A percentile compares a stretch with the other conserved stretches of the same genome.
phyloP scores from a whole-genome alignment of 2,888 invertebrate species.

The Drosophila macrothrix region DNA sequence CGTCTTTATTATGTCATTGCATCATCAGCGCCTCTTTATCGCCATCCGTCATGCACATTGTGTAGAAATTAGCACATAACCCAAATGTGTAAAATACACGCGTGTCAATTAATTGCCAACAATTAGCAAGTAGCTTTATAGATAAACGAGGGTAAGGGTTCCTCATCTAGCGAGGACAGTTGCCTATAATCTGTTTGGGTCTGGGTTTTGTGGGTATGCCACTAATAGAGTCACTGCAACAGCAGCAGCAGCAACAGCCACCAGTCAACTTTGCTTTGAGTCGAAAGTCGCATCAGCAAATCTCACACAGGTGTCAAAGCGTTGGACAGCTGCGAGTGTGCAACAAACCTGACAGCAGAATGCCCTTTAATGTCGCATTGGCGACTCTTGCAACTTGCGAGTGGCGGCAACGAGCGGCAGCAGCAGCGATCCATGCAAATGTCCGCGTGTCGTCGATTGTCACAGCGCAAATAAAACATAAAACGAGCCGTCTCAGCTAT shows the following conservation, averaged over 20 bases:
- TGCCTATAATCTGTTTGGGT: conserved; percentile 19
- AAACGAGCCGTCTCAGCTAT: conserved; percentile 73
- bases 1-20: conserved; percentile 80
- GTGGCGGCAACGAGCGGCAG: conserved; percentile 27
- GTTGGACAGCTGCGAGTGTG: conserved; percentile 68
- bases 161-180: not conserved
- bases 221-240: conserved; percentile 48
- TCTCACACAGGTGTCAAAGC: conserved; percentile 78
- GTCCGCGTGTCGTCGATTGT: conserved; percentile 68
- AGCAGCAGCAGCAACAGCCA: not conserved
- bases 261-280: conserved; percentile 33
- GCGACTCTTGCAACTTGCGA: conserved; percentile 27
- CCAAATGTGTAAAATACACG: conserved; percentile 77
- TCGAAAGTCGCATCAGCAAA: conserved; percentile 45
- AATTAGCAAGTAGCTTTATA: conserved; percentile 52
- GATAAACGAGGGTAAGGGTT: not conserved
- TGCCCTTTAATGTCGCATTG: conserved; percentile 82
- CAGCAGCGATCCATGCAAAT: conserved; percentile 53
- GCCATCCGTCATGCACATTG: conserved; percentile 80
- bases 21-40: conserved; percentile 75
- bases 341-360: conserved; percentile 81
- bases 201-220: conserved; percentile 14
- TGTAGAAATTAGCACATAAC: conserved; percentile 80
- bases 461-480: conserved; percentile 76
- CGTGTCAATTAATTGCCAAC: conserved; percentile 76